Conservation (phyloP, 1,140 invertebrate genomes). For the Agrilus planipennis region DNA sequence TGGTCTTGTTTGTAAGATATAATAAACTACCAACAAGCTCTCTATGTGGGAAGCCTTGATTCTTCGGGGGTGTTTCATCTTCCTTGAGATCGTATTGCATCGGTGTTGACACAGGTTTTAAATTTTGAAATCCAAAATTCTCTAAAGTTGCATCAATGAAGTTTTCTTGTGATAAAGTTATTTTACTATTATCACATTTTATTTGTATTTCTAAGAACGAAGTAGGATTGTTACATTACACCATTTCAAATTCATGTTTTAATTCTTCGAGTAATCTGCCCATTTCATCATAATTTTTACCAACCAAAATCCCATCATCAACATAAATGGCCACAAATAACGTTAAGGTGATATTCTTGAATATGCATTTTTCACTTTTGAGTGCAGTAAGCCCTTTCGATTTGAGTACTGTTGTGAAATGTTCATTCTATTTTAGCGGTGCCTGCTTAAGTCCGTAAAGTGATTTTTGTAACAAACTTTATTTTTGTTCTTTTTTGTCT, state of each 20-base stretch:
- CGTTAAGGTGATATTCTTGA: not conserved
- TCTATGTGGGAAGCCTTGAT: too few species aligned
- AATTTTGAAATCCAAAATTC: too few species aligned
- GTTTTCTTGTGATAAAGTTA: too few species aligned
- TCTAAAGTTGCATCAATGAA: too few species aligned
- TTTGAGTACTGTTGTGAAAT: constrained; percentile 14
- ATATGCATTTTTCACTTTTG: constrained; percentile 1
- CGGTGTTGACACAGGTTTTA: too few species aligned
- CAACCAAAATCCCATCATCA: constrained; percentile 4
- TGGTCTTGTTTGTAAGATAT: too few species aligned
- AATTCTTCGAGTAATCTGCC: not conserved
- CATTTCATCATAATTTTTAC: not conserved
- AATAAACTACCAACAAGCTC: too few species aligned
- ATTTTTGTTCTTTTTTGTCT: constrained; percentile 7
- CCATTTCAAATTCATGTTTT: not conserved
- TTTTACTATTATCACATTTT: too few species aligned
- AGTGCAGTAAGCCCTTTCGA: not conserved
- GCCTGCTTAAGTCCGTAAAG: constrained; percentile 28
- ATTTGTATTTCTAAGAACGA: not conserved
- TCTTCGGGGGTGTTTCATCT: too few species aligned
- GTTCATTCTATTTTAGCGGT: constrained; percentile 22
- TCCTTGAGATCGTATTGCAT: too few species aligned
- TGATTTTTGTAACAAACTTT: not conserved
- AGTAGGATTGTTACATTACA: too few species aligned
- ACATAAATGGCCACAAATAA: constrained; percentile 4